These are phyloP conservation scores for Coelogynopora nodosa DNA, from an alignment of 2,888 invertebrate species.

Conservation along the genomic window DNA sequence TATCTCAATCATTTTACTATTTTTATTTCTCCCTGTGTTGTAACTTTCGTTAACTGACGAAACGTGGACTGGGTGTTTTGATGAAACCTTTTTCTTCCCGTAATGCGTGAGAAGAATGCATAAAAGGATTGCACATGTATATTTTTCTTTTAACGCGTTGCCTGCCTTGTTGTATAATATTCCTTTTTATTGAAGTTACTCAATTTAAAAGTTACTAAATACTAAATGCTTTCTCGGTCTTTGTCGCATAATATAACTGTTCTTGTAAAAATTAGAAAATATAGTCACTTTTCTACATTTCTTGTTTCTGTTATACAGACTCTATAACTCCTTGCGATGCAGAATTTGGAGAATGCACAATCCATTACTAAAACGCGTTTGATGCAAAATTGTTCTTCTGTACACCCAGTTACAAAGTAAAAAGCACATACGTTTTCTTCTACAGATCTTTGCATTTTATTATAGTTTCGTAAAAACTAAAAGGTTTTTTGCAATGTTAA, in stretches of 20 bases:
- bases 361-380: not conserved
- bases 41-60: too few relatives aligned
- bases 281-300: not conserved
- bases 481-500: too few relatives aligned
- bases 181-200: not conserved
- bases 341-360: not conserved
- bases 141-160: not conserved
- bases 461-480: too few relatives aligned
- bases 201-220: not conserved
- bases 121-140: not conserved
- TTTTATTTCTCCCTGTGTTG: too few relatives aligned
- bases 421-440: not conserved
- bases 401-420: not conserved
- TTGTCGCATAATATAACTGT: not conserved
- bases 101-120: not conserved
- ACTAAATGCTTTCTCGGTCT: not conserved
- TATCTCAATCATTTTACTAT: not conserved
- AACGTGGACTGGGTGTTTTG: not conserved
- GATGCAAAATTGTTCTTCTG: not conserved
- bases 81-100: not conserved
- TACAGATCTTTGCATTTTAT: too few relatives aligned
- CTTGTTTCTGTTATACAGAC: not conserved
- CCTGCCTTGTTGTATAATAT: not conserved
- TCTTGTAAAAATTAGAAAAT: not conserved
- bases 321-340: not conserved